Base-by-base conservation (phyloP, 1,140 invertebrate species). In the Anoplophora glabripennis region DNA sequence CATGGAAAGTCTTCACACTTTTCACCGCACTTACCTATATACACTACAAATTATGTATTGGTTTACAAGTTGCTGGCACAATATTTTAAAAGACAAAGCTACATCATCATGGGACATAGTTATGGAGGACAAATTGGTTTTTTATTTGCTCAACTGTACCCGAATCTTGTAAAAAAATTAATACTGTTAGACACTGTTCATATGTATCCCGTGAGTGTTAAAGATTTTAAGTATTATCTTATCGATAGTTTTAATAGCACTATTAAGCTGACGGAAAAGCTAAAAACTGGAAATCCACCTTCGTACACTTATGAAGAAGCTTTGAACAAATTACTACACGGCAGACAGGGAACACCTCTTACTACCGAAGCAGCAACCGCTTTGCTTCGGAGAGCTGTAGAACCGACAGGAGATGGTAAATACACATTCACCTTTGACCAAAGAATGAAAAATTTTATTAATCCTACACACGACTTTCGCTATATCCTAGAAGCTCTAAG, bases 1-100 rank as follows among this genome's bases (percentile, higher is more conserved):
- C 86, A 89, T 75, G 89, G 89, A 2, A 75, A 75, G 9, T 89
- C 87, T 4, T 83, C 83, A 51, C 79, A 79, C 37, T 81, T 83
- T 53, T 82, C 84, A 51, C 51, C 67, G 10, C 83, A 83, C 37
- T 42, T 77, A 44, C 65, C 73, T 3, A 71, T 84, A 21, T 69
- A 80, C 17, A 76, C 66, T 41, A 64, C 78, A 7, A 75, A 79
- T 64, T 81, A 76, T 65, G 67, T 82, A 0, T 56, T 82, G 7
- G 64, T 79, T 5, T 72, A 87, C 3, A 75, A 77, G 47, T 52
- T 73, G 53, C 73, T 87, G 1, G 69, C 85, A 7, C 73, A 84
- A 34, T 70, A 82, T 62, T 77, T 89, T 46, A 68, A 79, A 18
- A 86, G 42, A 37, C 54, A 62, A 7, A 47, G 47, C 12, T 56